Conservation (phyloP, 1,140 invertebrate species). For the Muscidifurax raptorellus region DNA sequence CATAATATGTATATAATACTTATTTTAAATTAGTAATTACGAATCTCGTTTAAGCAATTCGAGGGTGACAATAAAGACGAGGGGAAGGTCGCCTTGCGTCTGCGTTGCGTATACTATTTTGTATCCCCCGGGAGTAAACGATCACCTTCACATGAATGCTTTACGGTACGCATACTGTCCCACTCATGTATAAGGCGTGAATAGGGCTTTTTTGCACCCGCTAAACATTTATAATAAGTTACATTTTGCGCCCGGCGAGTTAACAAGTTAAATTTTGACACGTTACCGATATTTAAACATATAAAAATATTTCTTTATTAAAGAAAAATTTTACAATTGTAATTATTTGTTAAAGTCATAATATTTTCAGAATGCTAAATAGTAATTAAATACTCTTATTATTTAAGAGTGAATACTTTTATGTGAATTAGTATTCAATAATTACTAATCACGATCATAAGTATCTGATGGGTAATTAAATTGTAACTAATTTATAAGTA, state of each 20-base stretch:
- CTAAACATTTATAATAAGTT: too few species aligned
- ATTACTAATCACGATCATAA: slow-evolving; percentile 26
- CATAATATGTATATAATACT: neutral
- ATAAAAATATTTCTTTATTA: neutral
- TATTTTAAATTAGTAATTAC: neutral
- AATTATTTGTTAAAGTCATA: neutral
- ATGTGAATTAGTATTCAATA: neutral
- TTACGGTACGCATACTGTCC: too few species aligned
- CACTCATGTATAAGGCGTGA: too few species aligned
- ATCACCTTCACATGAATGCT: too few species aligned
- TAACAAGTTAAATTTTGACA: neutral
- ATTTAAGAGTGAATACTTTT: slow-evolving; percentile 29
- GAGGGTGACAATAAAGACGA: too few species aligned
- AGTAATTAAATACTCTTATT: neutral
- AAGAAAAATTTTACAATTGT: neutral
- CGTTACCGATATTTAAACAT: too few species aligned
- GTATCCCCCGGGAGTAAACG: too few species aligned
- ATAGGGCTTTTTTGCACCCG: too few species aligned
- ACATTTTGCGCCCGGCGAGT: too few species aligned
- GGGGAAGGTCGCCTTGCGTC: too few species aligned
- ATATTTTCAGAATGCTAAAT: neutral
- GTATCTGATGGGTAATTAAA: slow-evolving; percentile 22
- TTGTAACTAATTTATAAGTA: slow-evolving; percentile 25
- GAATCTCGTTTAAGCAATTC: too few species aligned
- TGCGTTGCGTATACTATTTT: too few species aligned